Evolutionary conservation across 2,888 invertebrate genomes (phyloP), one percentile per base, ranked within the genome.

Genomic region (Sesia apiformis): DNA sequence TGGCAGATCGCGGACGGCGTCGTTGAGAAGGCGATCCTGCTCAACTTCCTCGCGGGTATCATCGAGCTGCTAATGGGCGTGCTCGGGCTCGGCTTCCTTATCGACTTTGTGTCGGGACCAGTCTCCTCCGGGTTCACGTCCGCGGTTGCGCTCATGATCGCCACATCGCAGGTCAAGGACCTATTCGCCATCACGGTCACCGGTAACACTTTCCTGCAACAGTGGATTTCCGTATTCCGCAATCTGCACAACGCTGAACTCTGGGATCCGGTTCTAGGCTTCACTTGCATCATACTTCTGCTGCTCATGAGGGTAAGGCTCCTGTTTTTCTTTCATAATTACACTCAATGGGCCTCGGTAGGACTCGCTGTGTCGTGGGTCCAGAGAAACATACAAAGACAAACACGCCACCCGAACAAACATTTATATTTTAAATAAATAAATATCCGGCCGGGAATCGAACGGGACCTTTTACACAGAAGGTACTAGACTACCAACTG

Each of bases 71-170:
- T 95, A 43, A 96, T 97, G 95, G 96, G 96, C 7, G 78, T 95
- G 51, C 91, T 96, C 54, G 96, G 96, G 8, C 91, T 97, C 64
- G 96, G 97, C 54, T 96, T 97, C 77, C 89, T 97, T 59, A 94
- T 97, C 58, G 96, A 97, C 81, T 97, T 97, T 76, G 96, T 97
- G 41, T 96, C 96, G 3, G 96, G 96, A 0, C 96, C 97, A 0
- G 97, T 97, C 0, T 94, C 95, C 3, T 95, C 95, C 0, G 96
- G 96, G 7, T 97, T 97, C 79, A 97, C 97, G 3, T 96, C 96
- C 0, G 97, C 97, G 3, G 97, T 96, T 6, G 96, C 97, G 40
- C 90, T 97, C 53, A 95, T 97, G 70, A 97, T 97, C 65, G 93
- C 96, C 49, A 94, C 95, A 0, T 96, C 96, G n/a, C 97, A 97